Conservation (phyloP, 2,797 vertebrate species). For the Rhadinocentrus ornatus region DNA sequence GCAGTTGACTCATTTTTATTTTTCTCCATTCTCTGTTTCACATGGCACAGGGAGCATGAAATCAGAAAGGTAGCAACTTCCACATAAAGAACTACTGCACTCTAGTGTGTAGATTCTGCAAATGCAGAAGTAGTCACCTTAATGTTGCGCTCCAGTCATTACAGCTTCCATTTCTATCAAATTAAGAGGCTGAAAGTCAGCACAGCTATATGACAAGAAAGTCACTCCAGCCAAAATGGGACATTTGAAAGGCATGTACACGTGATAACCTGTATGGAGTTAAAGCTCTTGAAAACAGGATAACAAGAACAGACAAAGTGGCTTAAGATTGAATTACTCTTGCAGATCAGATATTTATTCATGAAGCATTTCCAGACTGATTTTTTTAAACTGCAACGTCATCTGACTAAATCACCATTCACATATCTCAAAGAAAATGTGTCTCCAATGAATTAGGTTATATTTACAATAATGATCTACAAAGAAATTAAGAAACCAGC, state of each 20-base stretch:
- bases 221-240: neutral
- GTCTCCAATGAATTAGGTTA: neutral
- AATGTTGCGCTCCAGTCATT: neutral
- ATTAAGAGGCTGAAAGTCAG: neutral
- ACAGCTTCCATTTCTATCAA: neutral
- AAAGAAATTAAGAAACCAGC: neutral
- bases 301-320: neutral
- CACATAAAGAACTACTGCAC: constrained; percentile 53
- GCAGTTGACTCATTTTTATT: neutral
- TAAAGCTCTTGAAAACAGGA: neutral
- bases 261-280: neutral
- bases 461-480: neutral
- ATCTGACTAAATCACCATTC: neutral
- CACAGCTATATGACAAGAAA: neutral
- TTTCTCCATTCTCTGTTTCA: neutral
- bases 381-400: neutral
- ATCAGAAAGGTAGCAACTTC: neutral
- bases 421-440: neutral
- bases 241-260: neutral
- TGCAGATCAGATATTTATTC: neutral
- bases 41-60: neutral
- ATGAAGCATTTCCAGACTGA: neutral
- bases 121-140: constrained; percentile 32
- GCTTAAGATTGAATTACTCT: too few relatives aligned
- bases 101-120: constrained; percentile 61